Base-by-base conservation (phyloP, 2,888 invertebrate species). In the Tricholauxania praeusta region DNA sequence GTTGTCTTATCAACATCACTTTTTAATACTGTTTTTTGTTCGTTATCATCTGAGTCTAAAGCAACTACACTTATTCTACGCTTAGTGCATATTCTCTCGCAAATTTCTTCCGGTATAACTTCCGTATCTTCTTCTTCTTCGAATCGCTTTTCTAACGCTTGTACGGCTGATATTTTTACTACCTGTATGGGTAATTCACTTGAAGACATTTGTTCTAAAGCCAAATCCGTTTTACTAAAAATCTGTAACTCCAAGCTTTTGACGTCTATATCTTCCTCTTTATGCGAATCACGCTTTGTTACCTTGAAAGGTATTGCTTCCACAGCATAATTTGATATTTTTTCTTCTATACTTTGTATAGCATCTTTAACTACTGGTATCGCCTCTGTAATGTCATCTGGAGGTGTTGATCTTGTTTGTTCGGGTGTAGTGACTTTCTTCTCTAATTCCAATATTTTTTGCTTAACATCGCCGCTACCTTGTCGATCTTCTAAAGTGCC, bases 401-500 rank as follows among this genome's bases (percentile, higher is more conserved):
- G 28, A 39, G 69, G 51, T 28, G 57, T 69, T 15, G 49, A 8
- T 64, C 67, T 69, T 48, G 75, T 68, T 66, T 53, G 49, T 51
- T 63, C 39, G 22, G 47, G 52, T 14, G 49, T 78, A 65, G 77
- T 80, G 69, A 77, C 78, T 72, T 71, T 79, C 69, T 79, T 81
- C 82, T 91, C 91, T 63, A 91, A 78, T 63, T 88, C 83, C 82
- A 88, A 87, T 65, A 91, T 88, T 81, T 90, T 89, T 15, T 90
- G 89, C 83, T 88, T 89, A 12, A 91, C 91, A 82, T 90, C 91
- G 48, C 90, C 89, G 63, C 89, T 89, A 72, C 80, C 79, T 80
- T 82, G 82, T 48, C 82, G 80, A 70, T 81, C 75, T 55, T 81
- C 81, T 76, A 84, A 75, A 71, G 63, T 59, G 7, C 52, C 63